Percentiles rank a stretch among this genome's conserved stretches.
Conservation (phyloP, 2,888 invertebrate species). For the Eucera pruinosa region DNA sequence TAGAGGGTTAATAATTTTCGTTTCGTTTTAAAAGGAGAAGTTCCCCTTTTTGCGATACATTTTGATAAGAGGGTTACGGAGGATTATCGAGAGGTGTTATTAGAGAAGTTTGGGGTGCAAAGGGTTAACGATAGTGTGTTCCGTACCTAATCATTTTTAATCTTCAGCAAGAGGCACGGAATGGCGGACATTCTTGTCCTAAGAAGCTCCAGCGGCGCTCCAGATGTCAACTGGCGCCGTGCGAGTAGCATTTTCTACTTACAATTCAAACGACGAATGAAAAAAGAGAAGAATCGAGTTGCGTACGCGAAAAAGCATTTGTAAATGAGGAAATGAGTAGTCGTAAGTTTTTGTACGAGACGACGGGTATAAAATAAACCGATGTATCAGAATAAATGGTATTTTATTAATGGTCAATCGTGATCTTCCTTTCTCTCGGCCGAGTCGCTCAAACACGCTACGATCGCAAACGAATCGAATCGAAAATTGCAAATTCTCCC, state of each 20-base stretch:
- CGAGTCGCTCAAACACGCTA: conserved; percentile 40
- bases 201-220: conserved; percentile 86
- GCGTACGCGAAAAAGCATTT: too few relatives aligned
- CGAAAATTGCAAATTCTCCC: conserved; percentile 16
- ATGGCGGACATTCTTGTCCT: conserved; percentile 89
- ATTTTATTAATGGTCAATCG: conserved; percentile 76
- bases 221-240: conserved; percentile 85
- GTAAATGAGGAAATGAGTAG: too few relatives aligned
- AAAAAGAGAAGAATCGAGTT: too few relatives aligned
- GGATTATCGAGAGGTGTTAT: too few relatives aligned
- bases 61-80: too few relatives aligned
- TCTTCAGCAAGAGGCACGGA: conserved; percentile 86
- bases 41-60: too few relatives aligned
- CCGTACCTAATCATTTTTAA: too few relatives aligned
- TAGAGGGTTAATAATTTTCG: too few relatives aligned
- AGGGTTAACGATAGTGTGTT: neutral
- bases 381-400: conserved; percentile 78
- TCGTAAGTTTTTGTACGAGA: conserved; percentile 13
- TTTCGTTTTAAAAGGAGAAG: too few relatives aligned
- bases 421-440: conserved; percentile 58
- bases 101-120: too few relatives aligned
- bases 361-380: conserved; percentile 64
- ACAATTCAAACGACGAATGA: too few relatives aligned
- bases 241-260: conserved; percentile 66
- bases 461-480: conserved; percentile 28